Conservation (phyloP, 2,797 vertebrate genomes). For the Betta splendens region DNA sequence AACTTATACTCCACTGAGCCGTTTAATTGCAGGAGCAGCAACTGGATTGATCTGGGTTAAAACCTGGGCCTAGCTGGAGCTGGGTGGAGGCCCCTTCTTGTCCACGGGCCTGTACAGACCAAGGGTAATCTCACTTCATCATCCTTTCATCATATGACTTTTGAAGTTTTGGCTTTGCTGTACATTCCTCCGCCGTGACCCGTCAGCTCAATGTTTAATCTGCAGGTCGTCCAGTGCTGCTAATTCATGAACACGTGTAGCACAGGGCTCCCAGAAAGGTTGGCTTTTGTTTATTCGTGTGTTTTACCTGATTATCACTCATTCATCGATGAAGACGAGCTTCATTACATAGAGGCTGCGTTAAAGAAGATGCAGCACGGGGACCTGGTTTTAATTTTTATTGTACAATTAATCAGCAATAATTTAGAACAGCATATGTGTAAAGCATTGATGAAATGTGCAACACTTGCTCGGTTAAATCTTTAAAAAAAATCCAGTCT, state of each 20-base stretch:
- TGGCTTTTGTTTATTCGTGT: not conserved
- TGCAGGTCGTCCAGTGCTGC: slow-evolving; percentile 17
- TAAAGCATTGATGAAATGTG: slow-evolving; percentile 97
- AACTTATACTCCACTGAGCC: slow-evolving; percentile 15
- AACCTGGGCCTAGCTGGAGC: slow-evolving; percentile 41
- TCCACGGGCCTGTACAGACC: slow-evolving; percentile 53
- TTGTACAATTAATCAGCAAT: slow-evolving; percentile 92
- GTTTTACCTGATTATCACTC: not conserved
- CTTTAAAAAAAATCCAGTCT: slow-evolving; percentile 83
- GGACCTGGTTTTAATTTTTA: slow-evolving; percentile 87
- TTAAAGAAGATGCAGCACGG: slow-evolving; percentile 48
- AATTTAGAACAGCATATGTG: slow-evolving; percentile 97
- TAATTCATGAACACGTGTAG: slow-evolving; percentile 1
- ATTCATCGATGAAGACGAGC: not conserved
- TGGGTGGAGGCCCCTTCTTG: slow-evolving; percentile 59
- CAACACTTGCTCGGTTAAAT: slow-evolving; percentile 89
- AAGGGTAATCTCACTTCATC: slow-evolving; percentile 69
- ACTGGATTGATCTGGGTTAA: slow-evolving; percentile 37
- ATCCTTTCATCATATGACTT: slow-evolving; percentile 75
- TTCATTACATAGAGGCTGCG: not conserved
- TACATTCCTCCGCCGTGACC: slow-evolving; percentile 71
- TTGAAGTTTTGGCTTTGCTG: slow-evolving; percentile 71
- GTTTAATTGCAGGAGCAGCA: slow-evolving; percentile 33
- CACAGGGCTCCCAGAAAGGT: not conserved
- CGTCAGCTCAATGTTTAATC: slow-evolving; percentile 70